Conservation (phyloP, 2,888 invertebrate genomes). For the Cephus pygmeus region DNA sequence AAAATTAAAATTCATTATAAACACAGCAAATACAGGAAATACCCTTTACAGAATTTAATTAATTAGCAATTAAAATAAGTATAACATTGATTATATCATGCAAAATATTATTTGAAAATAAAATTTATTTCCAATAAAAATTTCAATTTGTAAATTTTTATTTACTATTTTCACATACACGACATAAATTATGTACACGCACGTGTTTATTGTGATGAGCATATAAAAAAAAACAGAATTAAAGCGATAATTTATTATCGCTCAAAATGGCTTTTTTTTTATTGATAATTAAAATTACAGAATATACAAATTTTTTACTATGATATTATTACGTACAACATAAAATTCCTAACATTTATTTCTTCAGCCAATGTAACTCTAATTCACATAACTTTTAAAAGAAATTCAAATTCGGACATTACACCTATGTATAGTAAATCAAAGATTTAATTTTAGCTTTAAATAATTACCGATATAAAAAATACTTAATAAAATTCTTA, state of each 20-base stretch:
- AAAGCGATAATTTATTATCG: neutral
- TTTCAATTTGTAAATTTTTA: neutral
- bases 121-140: neutral
- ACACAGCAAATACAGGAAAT: no score
- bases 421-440: conserved; percentile 33
- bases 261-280: no score
- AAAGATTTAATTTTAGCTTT: neutral
- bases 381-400: neutral
- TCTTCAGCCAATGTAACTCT: neutral
- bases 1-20: no score
- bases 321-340: no score
- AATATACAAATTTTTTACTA: no score
- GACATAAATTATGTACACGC: no score
- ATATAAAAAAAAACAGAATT: neutral
- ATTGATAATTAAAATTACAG: no score
- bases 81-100: neutral
- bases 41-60: no score
- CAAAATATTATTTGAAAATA: neutral
- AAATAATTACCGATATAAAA: neutral
- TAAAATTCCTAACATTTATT: neutral
- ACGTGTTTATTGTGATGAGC: no score
- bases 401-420: no score
- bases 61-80: neutral
- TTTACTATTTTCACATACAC: neutral
- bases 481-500: no score